phyloP scores from a whole-genome alignment of 2,113 vertebrate species.

The Rousettus leschenaultii region DNA sequence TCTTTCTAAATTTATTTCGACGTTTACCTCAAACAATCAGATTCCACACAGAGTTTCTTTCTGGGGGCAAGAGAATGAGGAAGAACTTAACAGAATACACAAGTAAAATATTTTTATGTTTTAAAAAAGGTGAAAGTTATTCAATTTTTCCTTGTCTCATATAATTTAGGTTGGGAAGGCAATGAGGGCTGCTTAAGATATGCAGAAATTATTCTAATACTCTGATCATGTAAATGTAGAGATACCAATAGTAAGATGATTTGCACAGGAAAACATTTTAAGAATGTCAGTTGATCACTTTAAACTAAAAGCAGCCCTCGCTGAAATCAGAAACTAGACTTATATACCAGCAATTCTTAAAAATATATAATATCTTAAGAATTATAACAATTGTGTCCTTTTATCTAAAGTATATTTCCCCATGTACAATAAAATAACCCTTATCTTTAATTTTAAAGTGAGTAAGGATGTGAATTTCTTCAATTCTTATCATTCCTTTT shows the following conservation, averaged over 20 bases:
- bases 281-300: background rate
- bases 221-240: background rate
- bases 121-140: background rate
- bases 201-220: background rate
- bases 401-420: background rate
- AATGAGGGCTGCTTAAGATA: background rate
- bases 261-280: background rate
- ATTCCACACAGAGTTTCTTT: background rate
- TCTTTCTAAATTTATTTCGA: background rate
- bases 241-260: background rate
- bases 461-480: background rate
- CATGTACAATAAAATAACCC: background rate
- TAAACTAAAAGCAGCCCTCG: background rate
- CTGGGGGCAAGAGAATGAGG: background rate
- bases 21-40: background rate
- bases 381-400: background rate
- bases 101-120: background rate
- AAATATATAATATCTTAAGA: background rate
- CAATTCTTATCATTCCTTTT: background rate
- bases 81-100: background rate
- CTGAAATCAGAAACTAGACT: background rate
- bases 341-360: background rate
- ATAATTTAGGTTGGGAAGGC: background rate
- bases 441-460: background rate
- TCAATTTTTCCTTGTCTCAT: background rate